Percentiles rank a stretch among this genome's conserved stretches.
These are phyloP conservation scores for Mermis nigrescens DNA, from an alignment of 2,888 invertebrate species.

Conservation along the genomic window DNA sequence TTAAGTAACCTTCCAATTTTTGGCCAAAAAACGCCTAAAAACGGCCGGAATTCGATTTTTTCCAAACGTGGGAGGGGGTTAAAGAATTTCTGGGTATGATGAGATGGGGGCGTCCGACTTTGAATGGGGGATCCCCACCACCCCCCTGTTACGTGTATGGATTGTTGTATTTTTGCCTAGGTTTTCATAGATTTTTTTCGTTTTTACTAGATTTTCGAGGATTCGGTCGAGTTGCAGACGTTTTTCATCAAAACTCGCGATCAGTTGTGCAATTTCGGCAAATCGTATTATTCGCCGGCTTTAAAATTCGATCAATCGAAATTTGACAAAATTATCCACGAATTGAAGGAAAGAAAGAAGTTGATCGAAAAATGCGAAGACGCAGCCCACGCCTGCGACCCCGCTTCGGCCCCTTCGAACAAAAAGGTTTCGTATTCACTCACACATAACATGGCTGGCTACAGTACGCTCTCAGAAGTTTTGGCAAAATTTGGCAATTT, in stretches of 20 bases:
- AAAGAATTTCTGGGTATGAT: too few species aligned
- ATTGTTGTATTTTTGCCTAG: too few species aligned
- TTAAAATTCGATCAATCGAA: constrained; percentile 57
- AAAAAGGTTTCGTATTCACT: constrained; percentile 4
- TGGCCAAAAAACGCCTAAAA: too few species aligned
- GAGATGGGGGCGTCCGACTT: too few species aligned
- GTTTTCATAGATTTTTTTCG: neutral
- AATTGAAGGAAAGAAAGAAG: constrained; percentile 41
- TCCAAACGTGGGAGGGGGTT: too few species aligned
- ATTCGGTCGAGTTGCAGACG: constrained; percentile 73
- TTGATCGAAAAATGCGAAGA: constrained; percentile 34
- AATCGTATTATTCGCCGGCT: constrained; percentile 65
- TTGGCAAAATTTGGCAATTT: too few species aligned
- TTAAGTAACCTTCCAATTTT: too few species aligned
- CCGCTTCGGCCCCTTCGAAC: constrained; percentile 3
- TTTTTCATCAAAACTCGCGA: constrained; percentile 55
- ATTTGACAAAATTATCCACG: constrained; percentile 53
- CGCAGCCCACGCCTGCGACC: constrained; percentile 14
- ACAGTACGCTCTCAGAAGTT: too few species aligned
- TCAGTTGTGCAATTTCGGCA: constrained; percentile 55
- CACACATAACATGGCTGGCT: too few species aligned
- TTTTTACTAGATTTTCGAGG: constrained; percentile 54
- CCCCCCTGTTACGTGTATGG: too few species aligned
- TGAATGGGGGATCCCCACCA: too few species aligned
- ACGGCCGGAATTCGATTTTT: too few species aligned